Conservation (phyloP, 2,113 vertebrate species). For the Corythoichthys haematopterus region DNA sequence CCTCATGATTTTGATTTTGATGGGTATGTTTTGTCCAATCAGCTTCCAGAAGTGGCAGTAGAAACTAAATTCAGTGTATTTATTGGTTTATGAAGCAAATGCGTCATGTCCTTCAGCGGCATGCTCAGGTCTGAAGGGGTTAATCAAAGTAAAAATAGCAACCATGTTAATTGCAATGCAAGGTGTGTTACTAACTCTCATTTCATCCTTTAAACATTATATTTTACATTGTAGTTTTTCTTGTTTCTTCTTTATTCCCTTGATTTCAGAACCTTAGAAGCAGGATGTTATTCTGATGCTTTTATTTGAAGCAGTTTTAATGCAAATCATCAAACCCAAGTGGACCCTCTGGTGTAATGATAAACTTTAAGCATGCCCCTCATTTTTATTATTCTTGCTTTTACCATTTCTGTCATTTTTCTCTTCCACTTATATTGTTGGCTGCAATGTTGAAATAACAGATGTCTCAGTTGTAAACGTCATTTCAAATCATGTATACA, state of each 20-base stretch:
- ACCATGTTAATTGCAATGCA: background rate
- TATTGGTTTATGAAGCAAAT: background rate
- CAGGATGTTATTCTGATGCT: background rate
- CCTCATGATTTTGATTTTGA: no score
- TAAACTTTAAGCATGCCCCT: background rate
- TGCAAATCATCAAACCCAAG: background rate
- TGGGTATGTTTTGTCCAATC: no score
- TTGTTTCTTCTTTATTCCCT: background rate
- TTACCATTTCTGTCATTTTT: background rate
- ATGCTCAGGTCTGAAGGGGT: no score
- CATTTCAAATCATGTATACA: background rate
- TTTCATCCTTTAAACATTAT: background rate
- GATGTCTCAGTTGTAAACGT: background rate
- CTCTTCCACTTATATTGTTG: background rate
- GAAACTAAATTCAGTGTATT: no score
- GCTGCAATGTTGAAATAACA: background rate
- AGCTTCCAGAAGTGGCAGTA: no score
- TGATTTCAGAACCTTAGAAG: background rate
- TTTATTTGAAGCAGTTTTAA: background rate
- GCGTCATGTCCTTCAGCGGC: no score
- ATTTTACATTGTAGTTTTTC: background rate
- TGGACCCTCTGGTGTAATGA: background rate
- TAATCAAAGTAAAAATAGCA: no score
- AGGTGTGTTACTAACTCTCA: background rate
- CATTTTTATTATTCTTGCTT: background rate